Evolutionary conservation across 2,113 vertebrate genomes (phyloP).

Genomic region (Camelus bactrianus): DNA sequence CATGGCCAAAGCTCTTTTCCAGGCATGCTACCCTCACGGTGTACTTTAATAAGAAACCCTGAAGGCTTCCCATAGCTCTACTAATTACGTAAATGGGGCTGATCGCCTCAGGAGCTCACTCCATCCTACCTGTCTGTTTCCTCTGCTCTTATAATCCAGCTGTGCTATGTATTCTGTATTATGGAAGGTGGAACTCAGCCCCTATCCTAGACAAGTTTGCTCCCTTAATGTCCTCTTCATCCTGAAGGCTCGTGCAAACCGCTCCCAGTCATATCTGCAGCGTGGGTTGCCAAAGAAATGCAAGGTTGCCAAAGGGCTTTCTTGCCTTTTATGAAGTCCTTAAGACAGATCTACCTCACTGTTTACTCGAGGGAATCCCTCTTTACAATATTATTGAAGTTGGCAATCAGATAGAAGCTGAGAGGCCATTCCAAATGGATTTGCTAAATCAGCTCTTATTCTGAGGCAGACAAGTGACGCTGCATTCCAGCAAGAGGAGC

Average conservation of each 20-base stretch:
- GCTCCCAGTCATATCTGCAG: not conserved
- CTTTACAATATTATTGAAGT: not conserved
- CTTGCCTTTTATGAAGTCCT: not conserved
- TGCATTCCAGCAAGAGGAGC: not conserved
- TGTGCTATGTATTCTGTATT: not conserved
- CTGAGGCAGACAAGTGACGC: not conserved
- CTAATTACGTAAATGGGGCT: not conserved
- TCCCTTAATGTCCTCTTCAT: not conserved
- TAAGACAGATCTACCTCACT: not conserved
- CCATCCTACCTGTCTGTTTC: not conserved
- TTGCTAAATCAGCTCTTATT: not conserved
- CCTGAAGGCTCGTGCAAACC: not conserved
- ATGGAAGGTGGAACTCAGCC: not conserved
- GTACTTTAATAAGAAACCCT: not conserved
- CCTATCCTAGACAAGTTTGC: not conserved
- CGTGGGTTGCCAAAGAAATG: not conserved
- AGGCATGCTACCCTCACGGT: not conserved
- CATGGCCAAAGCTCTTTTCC: slow-evolving; percentile 44
- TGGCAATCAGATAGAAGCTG: not conserved
- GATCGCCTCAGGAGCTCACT: not conserved
- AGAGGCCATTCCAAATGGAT: slow-evolving; percentile 1
- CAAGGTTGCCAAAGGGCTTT: not conserved
- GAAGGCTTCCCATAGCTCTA: not conserved
- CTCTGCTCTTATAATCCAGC: not conserved
- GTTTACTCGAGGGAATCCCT: not conserved